A percentile compares a stretch with the other conserved stretches of the same genome.
phyloP scores from a whole-genome alignment of 2,113 vertebrate genomes.

The Engystomops pustulosus region DNA sequence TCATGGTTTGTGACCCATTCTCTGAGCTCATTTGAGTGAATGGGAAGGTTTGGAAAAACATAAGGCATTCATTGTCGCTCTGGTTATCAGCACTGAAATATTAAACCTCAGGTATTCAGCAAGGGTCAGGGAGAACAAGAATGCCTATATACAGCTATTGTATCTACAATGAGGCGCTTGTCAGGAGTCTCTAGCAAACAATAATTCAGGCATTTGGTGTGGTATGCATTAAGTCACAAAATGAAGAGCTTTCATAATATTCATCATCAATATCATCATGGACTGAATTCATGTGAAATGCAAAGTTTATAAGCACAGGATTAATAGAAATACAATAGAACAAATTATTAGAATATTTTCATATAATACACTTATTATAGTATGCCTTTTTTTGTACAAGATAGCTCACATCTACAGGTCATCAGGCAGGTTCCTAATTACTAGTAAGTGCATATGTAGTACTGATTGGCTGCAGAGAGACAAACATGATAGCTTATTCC shows the following conservation, averaged over 20 bases:
- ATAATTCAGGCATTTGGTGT: slow-evolving; percentile 62
- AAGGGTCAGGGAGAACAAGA: slow-evolving; percentile 64
- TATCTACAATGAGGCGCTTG: slow-evolving; percentile 62
- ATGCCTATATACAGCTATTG: slow-evolving; percentile 63
- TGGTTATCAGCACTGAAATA: slow-evolving; percentile 70
- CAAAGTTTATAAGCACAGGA: neutral
- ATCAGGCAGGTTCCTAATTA: no score
- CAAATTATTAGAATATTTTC: no score
- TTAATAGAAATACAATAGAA: neutral
- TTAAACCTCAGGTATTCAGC: slow-evolving; percentile 69
- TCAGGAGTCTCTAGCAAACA: slow-evolving; percentile 65
- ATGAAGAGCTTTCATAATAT: slow-evolving; percentile 52
- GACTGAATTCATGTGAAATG: neutral
- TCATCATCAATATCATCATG: slow-evolving; percentile 50
- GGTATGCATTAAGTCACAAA: slow-evolving; percentile 61
- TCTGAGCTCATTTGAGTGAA: slow-evolving; percentile 67
- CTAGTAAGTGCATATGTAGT: no score
- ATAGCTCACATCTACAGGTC: no score
- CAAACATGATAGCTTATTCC: no score
- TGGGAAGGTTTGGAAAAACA: slow-evolving; percentile 62
- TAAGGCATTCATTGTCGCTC: slow-evolving; percentile 69
- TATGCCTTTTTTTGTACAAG: no score
- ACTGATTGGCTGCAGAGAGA: no score
- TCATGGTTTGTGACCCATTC: slow-evolving; percentile 58
- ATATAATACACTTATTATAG: no score